Conservation (phyloP, 2,797 vertebrate genomes). For the Oophaga sylvatica region DNA sequence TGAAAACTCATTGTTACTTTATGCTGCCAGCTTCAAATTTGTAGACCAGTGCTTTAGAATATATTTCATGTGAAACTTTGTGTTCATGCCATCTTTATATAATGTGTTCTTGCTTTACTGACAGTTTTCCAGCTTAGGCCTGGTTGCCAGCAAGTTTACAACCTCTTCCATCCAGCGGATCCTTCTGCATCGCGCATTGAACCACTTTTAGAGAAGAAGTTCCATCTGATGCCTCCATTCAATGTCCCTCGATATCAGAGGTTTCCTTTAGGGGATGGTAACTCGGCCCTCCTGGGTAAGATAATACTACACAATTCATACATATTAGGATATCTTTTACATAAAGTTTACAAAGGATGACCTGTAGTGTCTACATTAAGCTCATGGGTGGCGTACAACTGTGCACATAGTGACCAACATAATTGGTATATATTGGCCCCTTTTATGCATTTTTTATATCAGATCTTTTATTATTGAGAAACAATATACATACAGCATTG, state of each 20-base stretch:
- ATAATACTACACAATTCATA: constrained; percentile 8
- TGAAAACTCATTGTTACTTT: no score
- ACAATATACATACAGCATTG: no score
- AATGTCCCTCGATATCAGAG: constrained; percentile 93
- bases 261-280: constrained; percentile 92
- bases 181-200: constrained; percentile 95
- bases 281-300: constrained; percentile 92
- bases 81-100: neutral
- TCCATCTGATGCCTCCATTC: constrained; percentile 92
- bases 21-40: no score
- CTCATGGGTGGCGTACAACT: neutral
- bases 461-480: no score
- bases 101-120: neutral
- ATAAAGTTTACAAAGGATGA: neutral
- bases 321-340: neutral
- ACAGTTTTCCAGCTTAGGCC: constrained; percentile 90
- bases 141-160: constrained; percentile 96
- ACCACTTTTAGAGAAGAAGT: constrained; percentile 90
- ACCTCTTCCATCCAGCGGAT: constrained; percentile 97
- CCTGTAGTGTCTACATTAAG: neutral
- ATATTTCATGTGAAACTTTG: neutral
- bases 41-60: neutral
- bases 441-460: no score
- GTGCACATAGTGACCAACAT: neutral
- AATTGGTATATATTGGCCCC: no score